Percentiles rank a stretch among this genome's conserved stretches.
These are phyloP conservation scores for Platynereis dumerilii DNA, from an alignment of 2,888 invertebrate species.

Conservation along the genomic window DNA sequence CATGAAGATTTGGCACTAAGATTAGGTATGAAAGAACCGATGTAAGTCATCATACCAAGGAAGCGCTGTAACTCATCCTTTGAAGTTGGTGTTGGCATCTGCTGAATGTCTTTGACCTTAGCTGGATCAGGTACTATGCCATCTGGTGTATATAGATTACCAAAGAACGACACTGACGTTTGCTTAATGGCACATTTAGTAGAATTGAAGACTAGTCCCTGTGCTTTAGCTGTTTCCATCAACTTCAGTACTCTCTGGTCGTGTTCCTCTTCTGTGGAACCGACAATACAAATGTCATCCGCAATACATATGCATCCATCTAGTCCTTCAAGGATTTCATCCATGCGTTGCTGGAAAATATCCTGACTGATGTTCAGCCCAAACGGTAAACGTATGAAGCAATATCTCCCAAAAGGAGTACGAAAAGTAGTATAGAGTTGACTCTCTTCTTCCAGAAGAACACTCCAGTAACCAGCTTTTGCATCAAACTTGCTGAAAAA, in stretches of 20 bases:
- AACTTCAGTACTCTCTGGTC: slow-evolving; percentile 28
- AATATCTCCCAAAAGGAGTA: slow-evolving; percentile 28
- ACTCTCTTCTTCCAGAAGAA: slow-evolving; percentile 24
- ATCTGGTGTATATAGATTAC: slow-evolving; percentile 20
- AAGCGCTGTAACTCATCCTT: slow-evolving; percentile 30
- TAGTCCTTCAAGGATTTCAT: slow-evolving; percentile 11
- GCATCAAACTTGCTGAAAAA: slow-evolving; percentile 37
- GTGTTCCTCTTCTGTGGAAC: slow-evolving; percentile 26
- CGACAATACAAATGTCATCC: slow-evolving; percentile 37
- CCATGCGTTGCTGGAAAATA: slow-evolving; percentile 34
- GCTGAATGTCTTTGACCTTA: slow-evolving; percentile 26
- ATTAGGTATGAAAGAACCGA: slow-evolving; percentile 24
- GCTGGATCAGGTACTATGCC: slow-evolving; percentile 25
- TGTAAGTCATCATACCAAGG: slow-evolving; percentile 29
- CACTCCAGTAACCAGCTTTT: slow-evolving; percentile 36
- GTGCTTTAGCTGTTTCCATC: slow-evolving; percentile 12
- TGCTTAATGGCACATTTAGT: slow-evolving; percentile 10
- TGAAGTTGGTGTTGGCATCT: slow-evolving; percentile 27
- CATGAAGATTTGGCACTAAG: slow-evolving; percentile 16
- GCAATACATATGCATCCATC: slow-evolving; percentile 29
- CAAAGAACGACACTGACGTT: slow-evolving; percentile 27
- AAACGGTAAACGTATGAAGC: slow-evolving; percentile 27
- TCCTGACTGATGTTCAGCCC: slow-evolving; percentile 30
- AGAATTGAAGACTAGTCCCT: slow-evolving; percentile 16
- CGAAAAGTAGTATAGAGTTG: slow-evolving; percentile 34